phyloP scores from a whole-genome alignment of 2,888 invertebrate genomes.

The Drosophila anomalata region DNA sequence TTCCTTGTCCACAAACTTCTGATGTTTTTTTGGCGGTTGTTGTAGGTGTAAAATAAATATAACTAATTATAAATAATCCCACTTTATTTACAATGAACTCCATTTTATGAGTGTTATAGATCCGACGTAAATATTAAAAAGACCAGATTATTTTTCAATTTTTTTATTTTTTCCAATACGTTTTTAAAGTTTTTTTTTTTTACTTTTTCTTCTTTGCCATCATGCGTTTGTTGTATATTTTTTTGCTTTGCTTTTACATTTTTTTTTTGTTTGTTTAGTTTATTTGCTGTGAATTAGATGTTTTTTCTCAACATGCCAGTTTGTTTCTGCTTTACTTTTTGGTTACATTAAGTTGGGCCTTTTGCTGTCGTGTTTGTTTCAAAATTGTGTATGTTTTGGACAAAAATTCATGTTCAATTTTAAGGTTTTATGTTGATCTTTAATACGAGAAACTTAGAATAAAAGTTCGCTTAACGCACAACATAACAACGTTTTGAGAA shows the following conservation, averaged over 20 bases:
- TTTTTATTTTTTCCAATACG: slow-evolving; percentile 77
- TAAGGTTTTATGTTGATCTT: slow-evolving; percentile 37
- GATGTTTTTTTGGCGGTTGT: background rate
- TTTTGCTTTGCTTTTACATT: slow-evolving; percentile 38
- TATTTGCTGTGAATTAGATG: slow-evolving; percentile 66
- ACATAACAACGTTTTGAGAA: slow-evolving; percentile 51
- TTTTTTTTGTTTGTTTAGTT: slow-evolving; percentile 53
- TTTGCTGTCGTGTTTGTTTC: slow-evolving; percentile 21
- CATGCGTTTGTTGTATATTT: slow-evolving; percentile 60
- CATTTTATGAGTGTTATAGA: no score
- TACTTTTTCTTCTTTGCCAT: slow-evolving; percentile 54
- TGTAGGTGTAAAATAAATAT: background rate
- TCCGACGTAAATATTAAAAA: background rate
- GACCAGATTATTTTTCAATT: slow-evolving; percentile 68
- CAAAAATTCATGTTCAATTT: background rate
- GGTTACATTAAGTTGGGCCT: slow-evolving; percentile 41
- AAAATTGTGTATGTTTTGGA: background rate
- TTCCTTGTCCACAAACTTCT: slow-evolving; percentile 63
- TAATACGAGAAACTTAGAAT: slow-evolving; percentile 53
- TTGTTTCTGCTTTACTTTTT: slow-evolving; percentile 42
- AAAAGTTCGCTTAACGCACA: slow-evolving; percentile 44
- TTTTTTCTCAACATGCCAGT: slow-evolving; percentile 28
- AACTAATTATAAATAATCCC: background rate
- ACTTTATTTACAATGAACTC: no score
- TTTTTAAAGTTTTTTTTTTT: slow-evolving; percentile 57